phyloP scores from a whole-genome alignment of 2,888 invertebrate genomes.

The Clostera curtula region DNA sequence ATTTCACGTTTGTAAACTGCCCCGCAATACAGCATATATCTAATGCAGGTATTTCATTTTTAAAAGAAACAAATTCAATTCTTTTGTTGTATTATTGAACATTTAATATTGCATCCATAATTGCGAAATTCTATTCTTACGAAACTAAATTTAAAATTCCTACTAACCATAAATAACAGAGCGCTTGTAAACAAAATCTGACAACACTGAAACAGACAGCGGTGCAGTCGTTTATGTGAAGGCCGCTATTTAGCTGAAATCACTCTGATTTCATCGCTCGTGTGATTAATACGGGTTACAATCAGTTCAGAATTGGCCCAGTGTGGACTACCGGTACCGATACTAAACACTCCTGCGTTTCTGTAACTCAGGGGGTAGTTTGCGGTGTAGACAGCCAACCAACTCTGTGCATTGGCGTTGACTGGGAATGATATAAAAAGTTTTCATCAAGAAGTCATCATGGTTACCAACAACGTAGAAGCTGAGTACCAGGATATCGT shows the following conservation, averaged over 20 bases:
- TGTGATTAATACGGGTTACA: constrained; percentile 10
- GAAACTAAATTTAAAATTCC: too few species aligned
- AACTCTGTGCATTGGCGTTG: constrained; percentile 15
- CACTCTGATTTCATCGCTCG: constrained; percentile 15
- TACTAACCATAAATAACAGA: too few species aligned
- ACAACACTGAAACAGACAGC: constrained; percentile 30
- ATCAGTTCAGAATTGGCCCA: constrained; percentile 6
- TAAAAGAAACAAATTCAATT: too few species aligned
- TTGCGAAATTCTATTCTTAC: too few species aligned
- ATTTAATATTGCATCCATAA: too few species aligned
- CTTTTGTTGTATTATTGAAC: too few species aligned
- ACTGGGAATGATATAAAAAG: constrained; percentile 14
- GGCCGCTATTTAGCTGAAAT: constrained; percentile 19
- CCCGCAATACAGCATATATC: too few species aligned
- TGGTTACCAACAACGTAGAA: constrained; percentile 67
- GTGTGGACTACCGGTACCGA: too few species aligned
- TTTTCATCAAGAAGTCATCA: constrained; percentile 21
- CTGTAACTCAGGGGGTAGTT: constrained; percentile 1
- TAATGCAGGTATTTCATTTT: too few species aligned
- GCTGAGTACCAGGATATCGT: constrained; percentile 83
- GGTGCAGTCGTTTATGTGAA: constrained; percentile 22
- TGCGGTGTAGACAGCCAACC: too few species aligned
- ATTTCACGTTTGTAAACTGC: too few species aligned
- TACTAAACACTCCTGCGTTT: constrained; percentile 5
- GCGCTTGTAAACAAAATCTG: constrained; percentile 12